Evolutionary conservation across 2,113 vertebrate genomes (phyloP), one percentile per base, ranked within the genome.

Genomic region (Mobula hypostoma): DNA sequence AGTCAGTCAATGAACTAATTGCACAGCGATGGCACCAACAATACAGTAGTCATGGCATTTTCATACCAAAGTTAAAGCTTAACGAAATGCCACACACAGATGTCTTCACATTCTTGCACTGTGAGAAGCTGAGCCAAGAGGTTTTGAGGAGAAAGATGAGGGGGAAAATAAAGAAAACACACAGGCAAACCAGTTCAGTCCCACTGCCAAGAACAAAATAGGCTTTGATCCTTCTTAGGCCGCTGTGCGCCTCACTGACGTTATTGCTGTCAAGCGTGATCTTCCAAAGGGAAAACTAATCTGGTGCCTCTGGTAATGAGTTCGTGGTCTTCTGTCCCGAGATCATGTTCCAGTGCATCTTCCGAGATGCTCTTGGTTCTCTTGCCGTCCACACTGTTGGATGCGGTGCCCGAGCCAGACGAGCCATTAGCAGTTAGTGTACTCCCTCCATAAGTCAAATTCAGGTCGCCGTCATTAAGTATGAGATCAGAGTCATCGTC

Each of bases 201-300:
- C 74, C 91, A 74, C 17, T 29, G 61, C 85, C n/a, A n/a, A 90
- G 61, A 90, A 93, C 36, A 56, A 56, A 74, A 74, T 72, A 74
- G 91, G 70, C 91, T 74, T 93, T 93, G 68, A 95, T 95, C 94
- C 95, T 95, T 95, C 95, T 96, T 95, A 95, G 94, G 94, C 95
- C 94, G 90, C 94, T 88, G 32, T 29, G 36, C 87, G 95, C 94
- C 94, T 94, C 94, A 27, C 94, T 94, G 90, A 95, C 94, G 74
- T 94, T 94, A 90, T 17, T 90, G 61, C 85, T 32, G 85, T 99
- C 97, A 99, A 94, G 97, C 96, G 93, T 98, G 97, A 95, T 99
- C 98, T 95, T 99, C 98, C 87, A 98, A 96, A 95, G 99, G 98
- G 96, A 99, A 99, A 93, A 99, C 98, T 48, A 99, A 97, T 56